Base-by-base conservation (phyloP, 64 coral and sea anemone species). In the Porites australiensis region DNA sequence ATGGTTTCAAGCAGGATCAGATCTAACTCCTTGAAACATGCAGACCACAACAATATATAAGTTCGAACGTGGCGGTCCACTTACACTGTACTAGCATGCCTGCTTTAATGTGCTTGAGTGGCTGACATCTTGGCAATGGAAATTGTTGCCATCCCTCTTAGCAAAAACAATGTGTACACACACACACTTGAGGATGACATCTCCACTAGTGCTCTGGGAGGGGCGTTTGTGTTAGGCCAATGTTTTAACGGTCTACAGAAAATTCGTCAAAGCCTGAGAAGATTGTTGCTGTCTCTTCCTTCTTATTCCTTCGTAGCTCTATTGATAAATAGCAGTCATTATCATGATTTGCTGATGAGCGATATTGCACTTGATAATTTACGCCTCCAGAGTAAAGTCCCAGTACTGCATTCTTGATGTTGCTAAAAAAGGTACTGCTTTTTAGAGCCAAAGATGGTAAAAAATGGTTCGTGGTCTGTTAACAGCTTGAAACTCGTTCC, bases 361-460 rank as follows among this genome's bases (percentile, higher is more conserved):
- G 23, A 60, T 87, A n/a, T 45, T 77, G 15, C 15, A 75, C 16
- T 11, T 75, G 44, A 75, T 75, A 51, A 64, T 73, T 21, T 82
- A 82, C 6, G 91, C 81, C 50, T 83, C 80, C 8, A 82, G 61
- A 15, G 88, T 74, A 18, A 93, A 23, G 43, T 83, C 86, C 84
- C 83, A 93, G 16, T 15, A 84, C 27, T 72, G 91, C 55, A 93
- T 55, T 21, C 47, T 49, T 50, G 65, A 75, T 5, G 19, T 37
- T 60, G 91, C 73, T 69, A 88, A 76, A 13, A 87, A 77, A 19
- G 79, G 78, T 69, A 79, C 83, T 2, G 79, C 79, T 37, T 65
- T 18, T 83, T 70, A 44, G 79, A 79, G 6, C 51, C 65, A 63
- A 91, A 83, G 15, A 91, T 83, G 67, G 82, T 72, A 3, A 75